Conservation (phyloP, 2,113 vertebrate species). For the Peromyscus maniculatus region DNA sequence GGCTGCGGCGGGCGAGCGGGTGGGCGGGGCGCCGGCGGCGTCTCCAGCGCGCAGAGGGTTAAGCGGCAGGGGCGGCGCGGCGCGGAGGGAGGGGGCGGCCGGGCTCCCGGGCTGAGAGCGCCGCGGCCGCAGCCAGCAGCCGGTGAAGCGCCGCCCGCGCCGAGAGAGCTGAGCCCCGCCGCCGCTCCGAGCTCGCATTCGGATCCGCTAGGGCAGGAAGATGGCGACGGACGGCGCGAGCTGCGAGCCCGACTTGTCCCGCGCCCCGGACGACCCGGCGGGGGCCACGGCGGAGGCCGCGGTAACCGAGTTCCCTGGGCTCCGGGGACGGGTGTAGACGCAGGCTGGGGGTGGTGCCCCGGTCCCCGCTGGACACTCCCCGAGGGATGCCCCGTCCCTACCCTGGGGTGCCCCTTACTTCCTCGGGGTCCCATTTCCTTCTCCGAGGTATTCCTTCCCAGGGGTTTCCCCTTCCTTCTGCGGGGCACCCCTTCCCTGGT, state of each 20-base stretch:
- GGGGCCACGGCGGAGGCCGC: constrained; percentile 76
- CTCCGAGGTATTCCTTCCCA: neutral
- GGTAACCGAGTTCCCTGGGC: constrained; percentile 78
- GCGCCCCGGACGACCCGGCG: constrained; percentile 76
- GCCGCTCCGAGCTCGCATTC: constrained; percentile 80
- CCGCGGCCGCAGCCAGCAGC: constrained; percentile 72
- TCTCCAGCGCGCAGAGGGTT: neutral
- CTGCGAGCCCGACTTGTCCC: constrained; percentile 84
- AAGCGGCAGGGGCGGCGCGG: neutral
- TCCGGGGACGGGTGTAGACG: neutral
- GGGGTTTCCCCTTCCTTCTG: neutral
- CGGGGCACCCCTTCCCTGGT: neutral
- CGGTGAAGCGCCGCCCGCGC: constrained; percentile 82
- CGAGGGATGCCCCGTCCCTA: neutral
- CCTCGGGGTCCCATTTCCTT: neutral
- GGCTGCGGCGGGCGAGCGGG: neutral
- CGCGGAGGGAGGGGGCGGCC: constrained; percentile 49
- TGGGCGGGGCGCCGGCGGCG: neutral
- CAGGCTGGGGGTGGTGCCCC: neutral
- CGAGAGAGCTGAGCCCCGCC: constrained; percentile 65
- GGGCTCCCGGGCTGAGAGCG: neutral
- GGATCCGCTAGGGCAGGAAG: constrained; percentile 85
- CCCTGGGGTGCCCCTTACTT: no score
- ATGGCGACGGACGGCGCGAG: constrained; percentile 89
- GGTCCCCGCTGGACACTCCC: neutral